These are phyloP conservation scores for Pseudococcus longispinus DNA, from an alignment of 2,888 invertebrate genomes.

Conservation along the genomic window DNA sequence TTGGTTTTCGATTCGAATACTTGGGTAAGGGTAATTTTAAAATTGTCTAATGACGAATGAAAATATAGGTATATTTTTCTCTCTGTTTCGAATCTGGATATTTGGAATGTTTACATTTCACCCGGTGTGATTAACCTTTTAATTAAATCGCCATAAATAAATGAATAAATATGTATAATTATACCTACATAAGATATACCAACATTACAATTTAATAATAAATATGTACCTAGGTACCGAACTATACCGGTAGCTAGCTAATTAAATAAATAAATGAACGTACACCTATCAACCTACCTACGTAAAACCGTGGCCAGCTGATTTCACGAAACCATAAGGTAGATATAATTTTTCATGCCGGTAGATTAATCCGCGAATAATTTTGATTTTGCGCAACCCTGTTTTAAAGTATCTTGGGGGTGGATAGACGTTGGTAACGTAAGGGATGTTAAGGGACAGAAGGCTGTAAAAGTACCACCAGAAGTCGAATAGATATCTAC, in stretches of 20 bases:
- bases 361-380: slow-evolving; percentile 8
- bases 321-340: neutral
- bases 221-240: neutral
- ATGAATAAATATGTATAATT: neutral
- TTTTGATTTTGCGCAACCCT: slow-evolving; percentile 43
- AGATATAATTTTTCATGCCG: neutral
- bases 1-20: too few species aligned
- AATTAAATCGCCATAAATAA: neutral
- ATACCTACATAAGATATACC: too few species aligned
- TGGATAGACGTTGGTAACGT: slow-evolving; percentile 30
- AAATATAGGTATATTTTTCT: too few species aligned
- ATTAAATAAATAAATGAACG: neutral
- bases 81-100: too few species aligned
- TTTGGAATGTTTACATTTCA: too few species aligned
- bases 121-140: neutral
- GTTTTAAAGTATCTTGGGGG: slow-evolving; percentile 22
- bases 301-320: neutral
- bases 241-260: neutral
- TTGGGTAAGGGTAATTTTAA: too few species aligned
- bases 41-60: too few species aligned
- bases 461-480: slow-evolving; percentile 39
- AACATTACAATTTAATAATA: neutral
- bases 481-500: slow-evolving; percentile 39
- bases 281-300: neutral
- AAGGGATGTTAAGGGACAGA: slow-evolving; percentile 24